Evolutionary conservation across 1,140 invertebrate species (phyloP).

Genomic region (Drosophila rufa): DNA sequence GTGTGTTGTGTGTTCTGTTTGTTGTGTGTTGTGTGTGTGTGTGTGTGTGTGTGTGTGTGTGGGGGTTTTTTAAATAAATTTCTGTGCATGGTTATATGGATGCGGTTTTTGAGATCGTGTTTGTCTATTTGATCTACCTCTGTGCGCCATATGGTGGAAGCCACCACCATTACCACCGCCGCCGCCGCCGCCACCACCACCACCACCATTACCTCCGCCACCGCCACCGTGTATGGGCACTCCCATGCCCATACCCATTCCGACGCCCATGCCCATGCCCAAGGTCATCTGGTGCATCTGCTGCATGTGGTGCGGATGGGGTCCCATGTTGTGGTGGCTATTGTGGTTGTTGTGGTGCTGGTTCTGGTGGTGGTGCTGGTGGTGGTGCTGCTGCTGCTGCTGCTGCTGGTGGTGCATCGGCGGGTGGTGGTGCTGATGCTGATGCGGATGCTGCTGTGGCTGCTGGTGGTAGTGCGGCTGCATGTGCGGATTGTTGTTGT

Average conservation of each 20-base stretch:
- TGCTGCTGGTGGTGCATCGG: slow-evolving; percentile 47
- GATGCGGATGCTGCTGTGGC: slow-evolving; percentile 4
- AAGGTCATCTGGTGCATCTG: slow-evolving; percentile 59
- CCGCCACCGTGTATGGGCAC: slow-evolving; percentile 54
- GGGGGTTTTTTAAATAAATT: slow-evolving; percentile 81
- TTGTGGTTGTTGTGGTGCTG: slow-evolving; percentile 30
- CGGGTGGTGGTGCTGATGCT: slow-evolving; percentile 42
- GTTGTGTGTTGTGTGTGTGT: not conserved
- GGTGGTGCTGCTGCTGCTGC: slow-evolving; percentile 37
- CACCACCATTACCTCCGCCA: slow-evolving; percentile 3
- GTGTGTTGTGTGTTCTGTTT: not conserved
- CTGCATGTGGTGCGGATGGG: slow-evolving; percentile 65
- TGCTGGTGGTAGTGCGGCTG: slow-evolving; percentile 34
- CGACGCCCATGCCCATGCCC: slow-evolving; percentile 51
- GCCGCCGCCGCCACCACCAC: slow-evolving; percentile 31
- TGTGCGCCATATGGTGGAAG: slow-evolving; percentile 84
- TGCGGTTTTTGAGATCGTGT: slow-evolving; percentile 85
- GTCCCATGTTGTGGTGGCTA: slow-evolving; percentile 39
- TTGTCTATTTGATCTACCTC: slow-evolving; percentile 85
- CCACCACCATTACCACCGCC: slow-evolving; percentile 47
- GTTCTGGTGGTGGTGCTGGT: slow-evolving; percentile 30
- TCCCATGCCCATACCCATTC: slow-evolving; percentile 54
- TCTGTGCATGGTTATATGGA: slow-evolving; percentile 85
- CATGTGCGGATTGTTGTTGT: slow-evolving; percentile 46
- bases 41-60: not conserved